Conservation (phyloP, 1,140 invertebrate genomes). For the Carposina sasakii region DNA sequence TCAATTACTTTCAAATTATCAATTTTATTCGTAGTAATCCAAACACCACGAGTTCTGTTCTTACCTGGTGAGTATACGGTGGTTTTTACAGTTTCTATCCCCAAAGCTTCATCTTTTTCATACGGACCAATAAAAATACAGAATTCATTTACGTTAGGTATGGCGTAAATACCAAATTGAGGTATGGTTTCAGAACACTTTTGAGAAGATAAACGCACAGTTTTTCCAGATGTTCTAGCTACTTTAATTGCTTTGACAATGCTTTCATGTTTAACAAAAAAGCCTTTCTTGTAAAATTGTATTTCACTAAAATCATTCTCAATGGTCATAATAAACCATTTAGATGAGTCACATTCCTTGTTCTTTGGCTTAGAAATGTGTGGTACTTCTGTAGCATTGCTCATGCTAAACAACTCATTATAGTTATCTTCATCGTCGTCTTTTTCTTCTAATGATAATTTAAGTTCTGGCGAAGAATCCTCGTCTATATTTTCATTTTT, state of each 20-base stretch:
- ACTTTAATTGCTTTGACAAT: conserved; percentile 54
- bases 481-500: conserved; percentile 18
- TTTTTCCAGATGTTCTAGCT: conserved; percentile 45
- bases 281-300: conserved; percentile 51
- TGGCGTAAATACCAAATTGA: conserved; percentile 61
- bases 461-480: background rate
- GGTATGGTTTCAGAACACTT: conserved; percentile 34
- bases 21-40: conserved; percentile 55
- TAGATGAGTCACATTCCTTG: conserved; percentile 41
- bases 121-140: conserved; percentile 61
- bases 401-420: no score
- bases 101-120: conserved; percentile 48
- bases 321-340: conserved; percentile 62
- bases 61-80: conserved; percentile 10
- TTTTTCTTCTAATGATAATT: background rate
- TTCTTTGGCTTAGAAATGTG: no score
- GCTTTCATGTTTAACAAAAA: conserved; percentile 58
- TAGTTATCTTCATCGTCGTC: conserved; percentile 6
- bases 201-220: conserved; percentile 51
- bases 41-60: conserved; percentile 45
- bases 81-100: conserved; percentile 52
- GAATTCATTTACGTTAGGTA: conserved; percentile 39
- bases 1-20: conserved; percentile 56
- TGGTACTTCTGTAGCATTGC: no score
- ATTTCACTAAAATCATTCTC: conserved; percentile 63